Conservation (phyloP, 2,888 invertebrate genomes). For the Drosophila lutescens region DNA sequence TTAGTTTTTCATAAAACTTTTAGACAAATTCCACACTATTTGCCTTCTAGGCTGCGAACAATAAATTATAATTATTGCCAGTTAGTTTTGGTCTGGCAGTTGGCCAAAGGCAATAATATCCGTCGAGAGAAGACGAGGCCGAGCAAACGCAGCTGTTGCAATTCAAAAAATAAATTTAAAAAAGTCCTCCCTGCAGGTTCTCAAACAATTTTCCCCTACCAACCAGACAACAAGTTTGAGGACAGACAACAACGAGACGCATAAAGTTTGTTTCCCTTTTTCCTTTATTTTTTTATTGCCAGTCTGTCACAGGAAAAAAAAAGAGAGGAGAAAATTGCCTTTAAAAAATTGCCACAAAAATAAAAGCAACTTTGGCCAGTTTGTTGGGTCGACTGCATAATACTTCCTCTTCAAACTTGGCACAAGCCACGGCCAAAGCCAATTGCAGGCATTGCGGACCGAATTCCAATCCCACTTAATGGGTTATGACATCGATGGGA, state of each 20-base stretch:
- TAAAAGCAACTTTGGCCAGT: constrained; percentile 33
- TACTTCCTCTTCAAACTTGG: constrained; percentile 56
- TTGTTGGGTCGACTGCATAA: constrained; percentile 41
- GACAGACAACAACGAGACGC: constrained; percentile 43
- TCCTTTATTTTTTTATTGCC: constrained; percentile 31
- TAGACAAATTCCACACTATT: not conserved
- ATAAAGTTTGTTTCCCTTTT: constrained; percentile 32
- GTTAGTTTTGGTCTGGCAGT: constrained; percentile 53
- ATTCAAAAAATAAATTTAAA: constrained; percentile 19
- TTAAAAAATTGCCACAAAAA: constrained; percentile 35
- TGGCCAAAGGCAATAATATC: constrained; percentile 49
- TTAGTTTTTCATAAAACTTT: not conserved
- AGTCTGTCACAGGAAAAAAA: constrained; percentile 22
- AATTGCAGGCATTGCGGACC: constrained; percentile 43
- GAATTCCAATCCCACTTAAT: constrained; percentile 43
- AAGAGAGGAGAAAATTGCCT: constrained; percentile 18
- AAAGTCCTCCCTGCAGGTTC: constrained; percentile 26
- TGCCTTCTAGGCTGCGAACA: not conserved
- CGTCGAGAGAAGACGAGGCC: constrained; percentile 9
- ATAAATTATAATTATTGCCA: constrained; percentile 59
- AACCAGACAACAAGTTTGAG: constrained; percentile 23
- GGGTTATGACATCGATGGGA: constrained; percentile 37
- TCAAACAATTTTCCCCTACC: constrained; percentile 10
- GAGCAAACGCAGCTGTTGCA: constrained; percentile 45
- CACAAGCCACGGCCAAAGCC: constrained; percentile 50